Evolutionary conservation across 1,140 invertebrate genomes (phyloP), one percentile per base, ranked within the genome.

Genomic region (Pseudachorutes palmiensis): DNA sequence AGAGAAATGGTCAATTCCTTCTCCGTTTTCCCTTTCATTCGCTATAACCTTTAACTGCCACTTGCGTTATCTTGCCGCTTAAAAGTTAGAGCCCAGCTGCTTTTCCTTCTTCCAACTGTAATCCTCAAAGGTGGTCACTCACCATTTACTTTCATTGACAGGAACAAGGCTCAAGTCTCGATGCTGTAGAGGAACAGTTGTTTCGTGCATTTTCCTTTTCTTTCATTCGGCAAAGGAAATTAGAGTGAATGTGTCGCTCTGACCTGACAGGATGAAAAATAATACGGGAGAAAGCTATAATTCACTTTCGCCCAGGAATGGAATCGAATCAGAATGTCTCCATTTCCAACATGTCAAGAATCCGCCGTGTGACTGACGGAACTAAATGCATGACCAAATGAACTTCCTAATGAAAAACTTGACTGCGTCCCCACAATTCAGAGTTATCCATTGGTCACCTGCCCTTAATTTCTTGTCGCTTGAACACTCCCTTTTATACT

Each of bases 111-210:
- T 22, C 19, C 31, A 16, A 62, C 32, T 62, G 28, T 12, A 22
- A 19, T 32, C 60, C 28, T 36, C n/a, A 36, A 26, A 60, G 57
- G 51, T 59, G 58, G 41, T 57, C 65, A 66, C 65, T 66, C 32
- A 30, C 61, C 67, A 68, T 68, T 68, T 68, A 68, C 67, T 68
- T 68, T 33, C 67, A 68, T 68, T 68, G 67, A 68, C 67, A 68
- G 58, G 67, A 68, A 68, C 67, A 68, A 64, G 67, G 55, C 59
- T 12, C 28, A 33, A 22, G 59, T 29, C 28, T 61, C n/a, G n/a
- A n/a, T 28, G 28, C 1, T 61, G 28, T 45, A n/a, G 26, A 49
- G 29, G 45, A 33, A 3, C 45, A 22, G 31, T 31, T 29, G 32
- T 26, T 64, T 48, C 32, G n/a, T 49, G 28, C 41, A 31, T 64